Percentiles rank a stretch among this genome's conserved stretches.
phyloP scores from a whole-genome alignment of 2,797 vertebrate species.

The Sitta carolinensis region DNA sequence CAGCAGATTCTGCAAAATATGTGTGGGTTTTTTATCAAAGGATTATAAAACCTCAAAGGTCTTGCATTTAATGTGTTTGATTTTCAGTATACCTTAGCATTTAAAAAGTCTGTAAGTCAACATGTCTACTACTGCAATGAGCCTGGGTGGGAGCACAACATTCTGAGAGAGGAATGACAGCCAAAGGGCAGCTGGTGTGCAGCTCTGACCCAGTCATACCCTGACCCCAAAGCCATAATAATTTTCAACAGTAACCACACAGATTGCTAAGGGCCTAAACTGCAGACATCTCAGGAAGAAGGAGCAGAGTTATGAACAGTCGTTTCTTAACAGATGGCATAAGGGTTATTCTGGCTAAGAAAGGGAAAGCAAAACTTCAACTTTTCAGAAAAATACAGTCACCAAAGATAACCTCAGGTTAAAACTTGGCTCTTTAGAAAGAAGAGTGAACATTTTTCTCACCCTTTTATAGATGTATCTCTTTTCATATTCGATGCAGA shows the following conservation, averaged over 20 bases:
- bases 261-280: background rate
- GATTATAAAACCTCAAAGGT: background rate
- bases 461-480: constrained; percentile 15
- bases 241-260: background rate
- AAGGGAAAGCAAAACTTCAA: background rate
- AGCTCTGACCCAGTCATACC: background rate
- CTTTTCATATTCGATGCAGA: fast-evolving
- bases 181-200: background rate
- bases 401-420: background rate
- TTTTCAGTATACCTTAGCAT: background rate
- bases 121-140: background rate
- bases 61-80: background rate
- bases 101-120: background rate
- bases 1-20: background rate
- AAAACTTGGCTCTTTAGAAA: background rate
- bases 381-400: background rate
- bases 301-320: background rate
- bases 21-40: background rate
- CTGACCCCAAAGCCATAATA: background rate
- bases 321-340: background rate
- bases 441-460: background rate
- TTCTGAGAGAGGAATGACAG: background rate
- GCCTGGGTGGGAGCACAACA: background rate
- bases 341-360: background rate
- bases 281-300: background rate